A percentile compares a stretch with the other conserved stretches of the same genome.
phyloP scores from a whole-genome alignment of 1,140 invertebrate species.

The Drosophila jambulina region DNA sequence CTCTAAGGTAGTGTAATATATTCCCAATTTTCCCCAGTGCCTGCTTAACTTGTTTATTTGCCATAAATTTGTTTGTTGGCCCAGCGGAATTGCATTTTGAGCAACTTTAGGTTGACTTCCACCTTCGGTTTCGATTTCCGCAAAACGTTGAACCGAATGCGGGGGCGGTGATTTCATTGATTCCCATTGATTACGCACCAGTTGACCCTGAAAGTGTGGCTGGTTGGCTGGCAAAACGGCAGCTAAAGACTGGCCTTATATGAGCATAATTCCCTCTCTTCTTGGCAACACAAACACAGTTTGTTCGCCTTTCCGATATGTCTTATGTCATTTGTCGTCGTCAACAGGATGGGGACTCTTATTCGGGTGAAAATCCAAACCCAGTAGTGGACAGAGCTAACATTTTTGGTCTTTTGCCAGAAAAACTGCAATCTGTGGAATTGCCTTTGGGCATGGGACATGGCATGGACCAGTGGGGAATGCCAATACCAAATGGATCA shows the following conservation, averaged over 20 bases:
- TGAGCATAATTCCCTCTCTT: slow-evolving; percentile 69
- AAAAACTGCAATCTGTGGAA: slow-evolving; percentile 37
- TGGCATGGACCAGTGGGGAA: slow-evolving; percentile 39
- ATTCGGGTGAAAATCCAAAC: slow-evolving; percentile 27
- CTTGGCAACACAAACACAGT: slow-evolving; percentile 11
- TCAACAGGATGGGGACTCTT: slow-evolving; percentile 1
- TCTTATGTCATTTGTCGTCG: slow-evolving; percentile 72
- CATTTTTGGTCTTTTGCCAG: slow-evolving; percentile 33
- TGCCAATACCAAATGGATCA: slow-evolving; percentile 62
- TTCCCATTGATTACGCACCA: slow-evolving; percentile 46
- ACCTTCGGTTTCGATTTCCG: slow-evolving; percentile 51
- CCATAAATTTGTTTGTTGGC: slow-evolving; percentile 54
- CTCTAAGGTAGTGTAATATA: no score
- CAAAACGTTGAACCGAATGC: slow-evolving; percentile 52
- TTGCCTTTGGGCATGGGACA: slow-evolving; percentile 23
- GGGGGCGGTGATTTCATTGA: slow-evolving; percentile 31
- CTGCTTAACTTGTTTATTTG: slow-evolving; percentile 53
- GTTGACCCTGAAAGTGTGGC: slow-evolving; percentile 74
- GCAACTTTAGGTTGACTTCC: slow-evolving; percentile 24
- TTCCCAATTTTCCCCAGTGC: slow-evolving; percentile 1
- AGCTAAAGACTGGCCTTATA: slow-evolving; percentile 62
- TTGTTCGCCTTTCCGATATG: slow-evolving; percentile 32
- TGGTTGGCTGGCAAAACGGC: slow-evolving; percentile 23
- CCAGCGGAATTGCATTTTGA: slow-evolving; percentile 45
- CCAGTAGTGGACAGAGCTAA: neutral